phyloP scores from a whole-genome alignment of 1,140 invertebrate species.

The Habropoda laboriosa region DNA sequence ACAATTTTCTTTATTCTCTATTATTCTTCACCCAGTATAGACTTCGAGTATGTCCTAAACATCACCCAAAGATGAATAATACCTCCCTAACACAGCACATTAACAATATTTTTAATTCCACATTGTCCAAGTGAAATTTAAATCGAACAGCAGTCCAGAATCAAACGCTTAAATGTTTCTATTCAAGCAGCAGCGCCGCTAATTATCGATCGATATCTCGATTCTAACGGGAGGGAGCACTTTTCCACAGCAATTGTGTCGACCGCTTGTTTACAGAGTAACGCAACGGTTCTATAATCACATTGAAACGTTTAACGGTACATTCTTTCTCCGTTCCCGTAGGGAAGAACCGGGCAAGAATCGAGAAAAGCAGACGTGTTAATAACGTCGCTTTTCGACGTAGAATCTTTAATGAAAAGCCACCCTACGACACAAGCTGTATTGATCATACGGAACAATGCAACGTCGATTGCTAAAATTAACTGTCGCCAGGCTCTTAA shows the following conservation, averaged over 20 bases:
- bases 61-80: too few relatives aligned
- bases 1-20: too few relatives aligned
- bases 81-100: too few relatives aligned
- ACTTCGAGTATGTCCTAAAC: too few relatives aligned
- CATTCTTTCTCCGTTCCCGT: neutral
- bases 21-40: too few relatives aligned
- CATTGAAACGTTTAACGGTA: neutral
- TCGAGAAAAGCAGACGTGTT: conserved; percentile 4
- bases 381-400: conserved; percentile 52
- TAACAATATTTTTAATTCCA: too few relatives aligned
- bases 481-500: conserved; percentile 43
- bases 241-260: neutral
- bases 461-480: conserved; percentile 62
- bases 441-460: conserved; percentile 57
- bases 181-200: neutral
- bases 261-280: neutral
- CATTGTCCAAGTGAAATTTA: too few relatives aligned
- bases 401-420: conserved; percentile 49
- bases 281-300: neutral
- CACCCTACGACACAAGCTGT: conserved; percentile 28
- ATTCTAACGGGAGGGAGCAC: neutral
- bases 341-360: neutral
- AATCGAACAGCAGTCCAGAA: too few relatives aligned
- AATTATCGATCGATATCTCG: conserved; percentile 25
- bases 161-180: neutral